These are phyloP conservation scores for Stictocephala bisonia DNA, from an alignment of 2,888 invertebrate genomes.

Conservation along the genomic window DNA sequence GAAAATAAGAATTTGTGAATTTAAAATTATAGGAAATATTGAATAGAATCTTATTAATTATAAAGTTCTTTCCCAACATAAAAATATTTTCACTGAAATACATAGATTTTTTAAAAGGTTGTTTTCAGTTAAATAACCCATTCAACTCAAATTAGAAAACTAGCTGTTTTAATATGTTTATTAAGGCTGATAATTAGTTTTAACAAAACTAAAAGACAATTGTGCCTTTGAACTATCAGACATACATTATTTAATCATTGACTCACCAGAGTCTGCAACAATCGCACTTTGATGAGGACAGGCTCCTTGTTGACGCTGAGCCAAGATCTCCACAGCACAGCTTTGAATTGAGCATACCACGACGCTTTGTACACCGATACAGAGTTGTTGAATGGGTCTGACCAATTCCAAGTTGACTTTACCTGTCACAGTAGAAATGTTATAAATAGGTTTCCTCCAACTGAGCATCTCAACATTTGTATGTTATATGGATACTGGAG, in stretches of 20 bases:
- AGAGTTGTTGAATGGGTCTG: conserved; percentile 23
- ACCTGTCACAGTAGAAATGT: conserved; percentile 15
- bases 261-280: conserved; percentile 89
- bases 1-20: too few species aligned
- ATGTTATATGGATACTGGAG: too few species aligned
- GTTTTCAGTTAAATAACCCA: too few species aligned
- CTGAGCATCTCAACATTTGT: too few species aligned
- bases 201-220: not conserved
- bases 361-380: conserved; percentile 80
- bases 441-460: not conserved
- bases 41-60: too few species aligned
- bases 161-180: too few species aligned
- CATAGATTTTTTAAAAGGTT: too few species aligned
- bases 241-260: conserved; percentile 40
- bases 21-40: too few species aligned
- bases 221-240: not conserved
- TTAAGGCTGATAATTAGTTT: not conserved
- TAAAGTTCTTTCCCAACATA: too few species aligned
- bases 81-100: too few species aligned
- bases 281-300: conserved; percentile 86
- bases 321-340: conserved; percentile 92
- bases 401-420: conserved; percentile 40
- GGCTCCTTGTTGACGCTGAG: conserved; percentile 91
- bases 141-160: too few species aligned
- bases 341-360: conserved; percentile 89